Evolutionary conservation across 1,140 invertebrate genomes (phyloP).

Genomic region (Hyles euphorbiae): DNA sequence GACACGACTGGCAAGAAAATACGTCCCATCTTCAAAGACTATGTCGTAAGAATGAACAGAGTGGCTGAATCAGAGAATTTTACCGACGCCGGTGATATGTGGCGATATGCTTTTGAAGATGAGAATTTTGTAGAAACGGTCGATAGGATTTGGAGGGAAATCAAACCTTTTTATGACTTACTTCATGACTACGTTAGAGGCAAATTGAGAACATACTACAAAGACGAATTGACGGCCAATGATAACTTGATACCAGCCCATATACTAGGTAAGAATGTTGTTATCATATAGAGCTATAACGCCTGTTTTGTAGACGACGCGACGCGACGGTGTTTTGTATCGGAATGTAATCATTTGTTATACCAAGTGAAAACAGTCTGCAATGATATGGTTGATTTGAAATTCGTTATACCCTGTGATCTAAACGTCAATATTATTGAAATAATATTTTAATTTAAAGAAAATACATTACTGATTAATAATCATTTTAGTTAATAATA

Average conservation of each 20-base stretch:
- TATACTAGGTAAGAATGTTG: constrained; percentile 78
- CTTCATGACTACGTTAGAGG: constrained; percentile 86
- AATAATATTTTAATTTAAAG: no score
- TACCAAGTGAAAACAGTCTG: no score
- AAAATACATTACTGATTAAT: no score
- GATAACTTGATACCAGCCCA: constrained; percentile 88
- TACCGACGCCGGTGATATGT: constrained; percentile 78
- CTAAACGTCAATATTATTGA: no score
- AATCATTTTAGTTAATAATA: no score
- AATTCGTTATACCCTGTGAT: no score
- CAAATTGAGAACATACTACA: constrained; percentile 80
- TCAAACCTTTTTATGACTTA: constrained; percentile 86
- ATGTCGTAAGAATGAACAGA: constrained; percentile 78
- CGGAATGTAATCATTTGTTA: no score
- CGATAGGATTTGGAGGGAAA: constrained; percentile 81
- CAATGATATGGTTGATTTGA: no score
- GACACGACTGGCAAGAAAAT: constrained; percentile 77
- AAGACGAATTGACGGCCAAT: constrained; percentile 75
- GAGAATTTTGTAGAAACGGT: constrained; percentile 65
- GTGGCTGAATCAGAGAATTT: constrained; percentile 77
- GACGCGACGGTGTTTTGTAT: no score
- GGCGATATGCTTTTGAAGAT: constrained; percentile 80
- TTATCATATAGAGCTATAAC: neutral
- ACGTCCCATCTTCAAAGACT: constrained; percentile 76
- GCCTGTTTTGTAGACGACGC: neutral